A percentile compares a stretch with the other conserved stretches of the same genome.
Conservation (phyloP, 2,888 invertebrate genomes). For the Ischnura elegans region DNA sequence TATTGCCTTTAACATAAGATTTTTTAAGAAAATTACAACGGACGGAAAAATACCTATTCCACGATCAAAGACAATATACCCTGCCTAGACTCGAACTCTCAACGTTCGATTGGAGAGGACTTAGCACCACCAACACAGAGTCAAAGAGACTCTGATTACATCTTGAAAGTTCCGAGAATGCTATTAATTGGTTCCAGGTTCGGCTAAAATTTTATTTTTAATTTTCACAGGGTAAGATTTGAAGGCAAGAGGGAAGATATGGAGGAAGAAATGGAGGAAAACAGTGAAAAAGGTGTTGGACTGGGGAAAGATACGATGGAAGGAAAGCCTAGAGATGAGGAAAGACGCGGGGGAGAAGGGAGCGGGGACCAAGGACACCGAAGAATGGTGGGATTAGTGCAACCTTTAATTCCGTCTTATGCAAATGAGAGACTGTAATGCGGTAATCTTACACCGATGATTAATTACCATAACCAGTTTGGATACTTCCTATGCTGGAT, state of each 20-base stretch:
- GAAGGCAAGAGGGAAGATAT: not conserved
- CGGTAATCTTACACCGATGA: slow-evolving; percentile 20
- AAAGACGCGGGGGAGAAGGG: not conserved
- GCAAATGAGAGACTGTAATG: slow-evolving; percentile 51
- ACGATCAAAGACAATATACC: too few relatives aligned
- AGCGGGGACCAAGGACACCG: not conserved
- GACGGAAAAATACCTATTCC: too few relatives aligned
- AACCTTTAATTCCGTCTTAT: slow-evolving; percentile 56
- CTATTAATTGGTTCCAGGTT: too few relatives aligned
- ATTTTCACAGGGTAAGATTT: too few relatives aligned
- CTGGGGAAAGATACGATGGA: not conserved
- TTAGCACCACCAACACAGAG: too few relatives aligned
- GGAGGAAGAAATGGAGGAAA: not conserved
- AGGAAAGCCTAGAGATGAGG: not conserved
- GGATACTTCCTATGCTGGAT: not conserved
- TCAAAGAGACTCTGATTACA: too few relatives aligned
- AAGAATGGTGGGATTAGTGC: slow-evolving; percentile 26
- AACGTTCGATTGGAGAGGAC: too few relatives aligned
- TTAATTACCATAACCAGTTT: slow-evolving; percentile 62
- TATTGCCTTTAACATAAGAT: too few relatives aligned
- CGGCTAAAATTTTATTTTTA: too few relatives aligned
- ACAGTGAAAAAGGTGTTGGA: not conserved
- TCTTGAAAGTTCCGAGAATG: too few relatives aligned
- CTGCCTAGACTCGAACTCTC: too few relatives aligned
- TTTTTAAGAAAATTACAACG: too few relatives aligned